Evolutionary conservation across 2,797 vertebrate genomes (phyloP).

Genomic region (Urosaurus nigricauda): DNA sequence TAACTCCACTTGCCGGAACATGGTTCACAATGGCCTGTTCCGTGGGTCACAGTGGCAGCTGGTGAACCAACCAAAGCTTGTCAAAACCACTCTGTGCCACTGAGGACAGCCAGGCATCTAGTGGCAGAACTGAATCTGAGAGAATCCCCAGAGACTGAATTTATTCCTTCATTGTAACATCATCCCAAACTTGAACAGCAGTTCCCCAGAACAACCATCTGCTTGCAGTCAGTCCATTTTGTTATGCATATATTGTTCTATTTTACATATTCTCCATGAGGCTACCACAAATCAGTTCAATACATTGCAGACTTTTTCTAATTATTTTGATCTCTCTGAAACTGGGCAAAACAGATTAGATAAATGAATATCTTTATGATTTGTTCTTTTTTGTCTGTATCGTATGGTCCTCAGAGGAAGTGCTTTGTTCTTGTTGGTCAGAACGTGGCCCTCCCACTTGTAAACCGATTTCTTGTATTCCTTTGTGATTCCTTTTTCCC

Average conservation of each 20-base stretch:
- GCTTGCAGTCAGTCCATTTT: not conserved
- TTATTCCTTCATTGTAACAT: not conserved
- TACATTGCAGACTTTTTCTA: not conserved
- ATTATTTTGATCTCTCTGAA: not conserved
- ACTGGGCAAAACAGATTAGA: not conserved
- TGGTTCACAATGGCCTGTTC: not conserved
- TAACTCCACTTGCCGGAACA: not conserved
- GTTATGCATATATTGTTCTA: not conserved
- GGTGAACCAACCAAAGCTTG: not conserved
- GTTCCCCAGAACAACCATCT: not conserved
- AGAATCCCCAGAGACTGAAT: not conserved
- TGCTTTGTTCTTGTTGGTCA: constrained; percentile 45
- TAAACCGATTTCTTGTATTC: constrained; percentile 52
- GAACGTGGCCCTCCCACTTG: constrained; percentile 32
- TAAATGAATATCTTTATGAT: too few relatives aligned
- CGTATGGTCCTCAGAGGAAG: constrained; percentile 32
- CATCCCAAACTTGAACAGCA: not conserved
- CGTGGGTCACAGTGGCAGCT: not conserved
- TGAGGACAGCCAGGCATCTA: not conserved
- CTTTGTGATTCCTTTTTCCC: constrained; percentile 45
- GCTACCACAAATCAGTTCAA: not conserved
- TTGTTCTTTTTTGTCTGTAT: too few relatives aligned
- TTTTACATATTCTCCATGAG: not conserved
- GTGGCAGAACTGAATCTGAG: not conserved
- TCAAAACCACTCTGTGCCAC: not conserved